Evolutionary conservation across 2,797 vertebrate genomes (phyloP), one percentile per base, ranked within the genome.

Genomic region (Sebastes kiyomatsui): DNA sequence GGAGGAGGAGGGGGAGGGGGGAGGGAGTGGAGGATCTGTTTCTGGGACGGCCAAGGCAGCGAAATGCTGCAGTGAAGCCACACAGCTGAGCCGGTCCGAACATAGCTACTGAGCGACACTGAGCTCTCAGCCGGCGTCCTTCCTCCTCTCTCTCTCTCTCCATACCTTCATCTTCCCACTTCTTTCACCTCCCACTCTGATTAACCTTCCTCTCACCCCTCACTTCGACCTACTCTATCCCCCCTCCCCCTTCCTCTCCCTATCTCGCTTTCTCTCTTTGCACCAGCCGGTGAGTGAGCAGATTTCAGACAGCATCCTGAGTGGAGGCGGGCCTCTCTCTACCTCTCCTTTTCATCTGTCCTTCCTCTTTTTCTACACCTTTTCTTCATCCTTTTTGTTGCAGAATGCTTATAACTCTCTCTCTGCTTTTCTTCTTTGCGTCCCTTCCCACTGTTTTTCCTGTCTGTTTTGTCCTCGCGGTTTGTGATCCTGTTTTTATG

Each of bases 231-330:
- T 71, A 56, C 68, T 72, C 79, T 28, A 8, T 7, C 46, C 52
- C 30, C 49, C 6, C 8, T 23, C 2, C 18, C 28, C 4, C 4
- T 69, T 72, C 13, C 42, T 32, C 81, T 9, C 58, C 27, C 35
- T 35, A 68, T 61, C 32, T 35, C 14, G 38, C 81, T 72, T 71
- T 71, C 65, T 83, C 75, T 87, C 83, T 86, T 83, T 93, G 91
- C 92, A 88, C 78, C 91, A 90, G 84, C 86, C 81, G 66, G 88
- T 91, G 93, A 93, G 92, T 90, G 88, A 92, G 91, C 93, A 94
- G 83, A 93, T 93, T 93, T 93, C 88, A 88, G 76, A 88, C 81
- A 88, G 80, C 86, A 83, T 91, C 82, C 85, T 85, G 84, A 87
- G 80, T 90, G 90, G 89, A 90, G 88, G 82, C 81, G 87, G 87